These are phyloP conservation scores for Pristionchus fissidentatus DNA, from an alignment of 2,888 invertebrate species.

Conservation along the genomic window DNA sequence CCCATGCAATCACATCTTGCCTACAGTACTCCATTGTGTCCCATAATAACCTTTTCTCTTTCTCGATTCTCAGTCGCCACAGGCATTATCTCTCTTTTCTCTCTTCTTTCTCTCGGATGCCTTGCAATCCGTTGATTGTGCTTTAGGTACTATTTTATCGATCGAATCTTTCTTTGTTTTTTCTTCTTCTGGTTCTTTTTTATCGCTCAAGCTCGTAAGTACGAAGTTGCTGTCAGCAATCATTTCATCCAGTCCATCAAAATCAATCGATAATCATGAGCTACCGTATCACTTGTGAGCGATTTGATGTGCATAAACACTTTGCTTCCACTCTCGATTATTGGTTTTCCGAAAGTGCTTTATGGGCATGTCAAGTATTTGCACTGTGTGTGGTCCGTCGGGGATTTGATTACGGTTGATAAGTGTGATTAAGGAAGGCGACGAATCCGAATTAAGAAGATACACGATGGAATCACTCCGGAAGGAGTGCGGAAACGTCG, in stretches of 20 bases:
- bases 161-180: constrained; percentile 18
- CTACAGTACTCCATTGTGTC: background rate
- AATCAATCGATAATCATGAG: constrained; percentile 28
- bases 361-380: constrained; percentile 30
- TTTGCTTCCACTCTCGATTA: background rate
- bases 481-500: constrained; percentile 29
- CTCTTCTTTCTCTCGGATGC: background rate
- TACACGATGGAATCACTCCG: constrained; percentile 44
- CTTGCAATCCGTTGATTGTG: background rate
- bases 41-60: constrained; percentile 1
- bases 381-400: background rate
- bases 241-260: background rate
- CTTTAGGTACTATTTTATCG: background rate
- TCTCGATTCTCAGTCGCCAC: constrained; percentile 1
- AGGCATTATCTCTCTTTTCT: background rate
- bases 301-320: constrained; percentile 8
- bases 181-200: constrained; percentile 31
- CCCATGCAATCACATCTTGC: constrained; percentile 7
- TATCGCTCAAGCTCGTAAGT: constrained; percentile 29
- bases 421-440: background rate
- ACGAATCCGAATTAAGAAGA: background rate
- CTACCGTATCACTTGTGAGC: background rate
- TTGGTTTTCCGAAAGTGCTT: background rate
- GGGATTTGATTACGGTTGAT: background rate
- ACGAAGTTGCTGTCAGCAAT: constrained; percentile 30